Base-by-base conservation (phyloP, 2,888 invertebrate species). In the Abscondita cerata region DNA sequence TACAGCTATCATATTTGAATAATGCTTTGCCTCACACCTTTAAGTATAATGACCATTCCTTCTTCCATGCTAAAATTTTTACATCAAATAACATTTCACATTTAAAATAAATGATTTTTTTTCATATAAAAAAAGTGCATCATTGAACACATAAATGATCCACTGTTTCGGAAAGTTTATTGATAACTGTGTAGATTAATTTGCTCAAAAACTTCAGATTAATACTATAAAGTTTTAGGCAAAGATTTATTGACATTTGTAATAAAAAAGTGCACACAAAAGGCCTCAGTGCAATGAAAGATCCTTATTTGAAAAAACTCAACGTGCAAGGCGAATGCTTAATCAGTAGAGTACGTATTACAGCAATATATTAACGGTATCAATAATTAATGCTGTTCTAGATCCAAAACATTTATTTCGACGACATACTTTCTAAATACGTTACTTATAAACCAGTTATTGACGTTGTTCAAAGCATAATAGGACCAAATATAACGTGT, bases 401-500 rank as follows among this genome's bases (percentile, higher is more conserved):
- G 41, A 41, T 41, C 9, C 93, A 94, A 79, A 91, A 94, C 71
- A 88, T 93, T 68, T 81, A 88, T 16, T 84, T 81, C 72, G 95
- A 95, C 74, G 87, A 89, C 0, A 85, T 89, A 0, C 85, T 95
- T 50, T 84, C 85, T 65, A 83, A 86, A 19, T 95, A 93, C 76
- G 86, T 87, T 46, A 81, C 84, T 38, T 77, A 86, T 64, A 85
- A 87, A 0, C 78, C 84, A 63, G 74, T 95, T 8, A 76, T 92
- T 57, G 86, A 92, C 60, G 84, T 91, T 60, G 84, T 92, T 13
- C 85, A 89, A 58, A 86, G 87, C 71, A 86, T 95, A 69, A 86
- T 89, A 18, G 94, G 93, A 0, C 84, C 86, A 1, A 88, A 92
- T 69, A 84, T 93, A 47, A 86, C 88, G 69, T 91, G 89, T 0